Conservation (phyloP, 92 coral and sea anemone species). For the Actinernus sp. region DNA sequence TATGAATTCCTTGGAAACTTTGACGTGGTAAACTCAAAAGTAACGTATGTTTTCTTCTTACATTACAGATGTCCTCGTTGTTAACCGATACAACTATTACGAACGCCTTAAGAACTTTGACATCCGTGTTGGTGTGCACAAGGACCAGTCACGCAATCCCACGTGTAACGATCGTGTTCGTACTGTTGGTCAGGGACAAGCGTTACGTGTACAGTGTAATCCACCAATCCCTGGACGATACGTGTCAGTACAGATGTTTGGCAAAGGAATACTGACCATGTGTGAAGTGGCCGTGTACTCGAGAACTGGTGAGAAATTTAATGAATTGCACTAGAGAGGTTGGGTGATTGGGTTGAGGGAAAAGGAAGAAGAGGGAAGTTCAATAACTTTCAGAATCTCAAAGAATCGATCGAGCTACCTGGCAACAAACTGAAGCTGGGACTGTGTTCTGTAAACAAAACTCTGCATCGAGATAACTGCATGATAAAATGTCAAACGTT, state of each 20-base stretch:
- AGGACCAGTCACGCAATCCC: constrained; percentile 71
- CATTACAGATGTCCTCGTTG: constrained; percentile 76
- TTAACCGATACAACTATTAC: constrained; percentile 78
- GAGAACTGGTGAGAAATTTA: constrained; percentile 93
- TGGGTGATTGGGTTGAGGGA: too few species aligned
- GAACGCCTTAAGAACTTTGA: constrained; percentile 93
- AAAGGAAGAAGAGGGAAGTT: too few species aligned
- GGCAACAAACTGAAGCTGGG: too few species aligned
- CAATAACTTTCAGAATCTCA: too few species aligned
- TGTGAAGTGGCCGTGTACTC: constrained; percentile 96
- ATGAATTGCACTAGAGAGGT: too few species aligned
- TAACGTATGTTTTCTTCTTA: too few species aligned
- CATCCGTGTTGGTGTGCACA: constrained; percentile 79
- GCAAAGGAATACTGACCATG: constrained; percentile 82
- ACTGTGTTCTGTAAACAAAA: too few species aligned
- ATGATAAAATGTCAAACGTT: too few species aligned
- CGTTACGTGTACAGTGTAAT: constrained; percentile 87
- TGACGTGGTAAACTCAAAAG: too few species aligned
- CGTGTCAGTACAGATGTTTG: constrained; percentile 97
- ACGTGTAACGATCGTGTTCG: constrained; percentile 93
- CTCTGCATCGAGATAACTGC: too few species aligned
- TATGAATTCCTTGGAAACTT: too few species aligned
- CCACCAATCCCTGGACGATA: constrained; percentile 98
- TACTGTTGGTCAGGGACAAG: constrained; percentile 89
- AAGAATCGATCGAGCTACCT: too few species aligned